Conservation (phyloP, 1,140 invertebrate genomes). For the Heliconius melpomene region DNA sequence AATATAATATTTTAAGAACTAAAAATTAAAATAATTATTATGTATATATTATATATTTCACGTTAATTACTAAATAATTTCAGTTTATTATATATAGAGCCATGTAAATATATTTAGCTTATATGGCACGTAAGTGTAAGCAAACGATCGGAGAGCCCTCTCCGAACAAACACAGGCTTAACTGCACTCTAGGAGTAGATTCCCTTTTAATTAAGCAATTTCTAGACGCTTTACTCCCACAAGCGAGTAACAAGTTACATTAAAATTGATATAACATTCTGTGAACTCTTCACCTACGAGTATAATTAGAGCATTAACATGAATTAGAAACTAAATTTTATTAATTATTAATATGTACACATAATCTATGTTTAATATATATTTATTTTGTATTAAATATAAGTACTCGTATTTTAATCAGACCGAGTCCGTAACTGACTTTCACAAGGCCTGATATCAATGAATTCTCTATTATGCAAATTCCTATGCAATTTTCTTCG, state of each 20-base stretch:
- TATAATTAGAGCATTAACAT: neutral
- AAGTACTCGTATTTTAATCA: neutral
- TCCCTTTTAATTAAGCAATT: constrained; percentile 22
- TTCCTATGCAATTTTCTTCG: constrained; percentile 73
- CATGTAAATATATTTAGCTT: neutral
- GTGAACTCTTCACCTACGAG: neutral
- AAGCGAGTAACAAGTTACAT: constrained; percentile 3
- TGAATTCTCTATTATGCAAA: constrained; percentile 80
- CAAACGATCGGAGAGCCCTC: constrained; percentile 3
- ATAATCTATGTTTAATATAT: too few relatives aligned
- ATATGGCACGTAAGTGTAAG: neutral
- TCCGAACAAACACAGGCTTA: constrained; percentile 13
- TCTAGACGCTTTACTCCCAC: constrained; percentile 17
- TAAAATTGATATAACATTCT: constrained; percentile 14
- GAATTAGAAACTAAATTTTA: neutral
- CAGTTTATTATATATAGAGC: neutral
- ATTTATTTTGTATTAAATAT: neutral
- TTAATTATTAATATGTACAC: neutral
- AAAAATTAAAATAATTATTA: too few relatives aligned
- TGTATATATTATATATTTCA: too few relatives aligned
- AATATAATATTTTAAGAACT: too few relatives aligned
- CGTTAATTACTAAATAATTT: neutral
- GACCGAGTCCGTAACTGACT: constrained; percentile 40
- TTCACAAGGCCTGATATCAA: constrained; percentile 76
- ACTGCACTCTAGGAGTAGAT: constrained; percentile 16